A percentile compares a stretch with the other conserved stretches of the same genome.
phyloP scores from a whole-genome alignment of 1,140 invertebrate genomes.

The Papilio polytes region DNA sequence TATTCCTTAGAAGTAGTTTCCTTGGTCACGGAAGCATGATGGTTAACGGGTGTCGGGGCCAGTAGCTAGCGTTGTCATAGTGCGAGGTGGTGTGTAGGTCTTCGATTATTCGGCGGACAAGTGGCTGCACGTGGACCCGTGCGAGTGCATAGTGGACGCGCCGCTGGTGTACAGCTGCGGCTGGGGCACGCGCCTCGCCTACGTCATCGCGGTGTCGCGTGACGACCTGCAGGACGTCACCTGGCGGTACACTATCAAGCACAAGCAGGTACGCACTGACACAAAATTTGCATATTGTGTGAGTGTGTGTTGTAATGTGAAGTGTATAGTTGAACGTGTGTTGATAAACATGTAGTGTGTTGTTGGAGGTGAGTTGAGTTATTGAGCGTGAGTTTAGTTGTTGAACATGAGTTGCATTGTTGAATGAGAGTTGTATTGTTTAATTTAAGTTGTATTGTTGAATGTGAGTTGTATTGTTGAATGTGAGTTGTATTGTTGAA shows the following conservation, averaged over 20 bases:
- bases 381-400: background rate
- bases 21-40: too few species aligned
- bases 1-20: too few species aligned
- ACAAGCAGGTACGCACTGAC: constrained; percentile 67
- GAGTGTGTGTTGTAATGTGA: background rate
- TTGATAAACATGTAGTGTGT: background rate
- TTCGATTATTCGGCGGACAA: constrained; percentile 87
- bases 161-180: constrained; percentile 97
- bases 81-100: constrained; percentile 78
- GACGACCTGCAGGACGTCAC: constrained; percentile 98
- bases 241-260: constrained; percentile 94
- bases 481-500: too few species aligned
- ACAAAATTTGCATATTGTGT: background rate
- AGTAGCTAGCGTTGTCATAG: too few species aligned
- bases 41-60: too few species aligned
- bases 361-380: background rate
- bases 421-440: background rate
- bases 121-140: constrained; percentile 98
- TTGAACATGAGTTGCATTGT: background rate
- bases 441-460: too few species aligned
- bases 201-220: constrained; percentile 94
- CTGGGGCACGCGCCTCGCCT: constrained; percentile 94
- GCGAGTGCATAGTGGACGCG: constrained; percentile 94
- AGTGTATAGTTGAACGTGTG: background rate
- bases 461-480: too few species aligned